These are phyloP conservation scores for Babylonia areolata DNA, from an alignment of 1,140 invertebrate species.

Conservation along the genomic window DNA sequence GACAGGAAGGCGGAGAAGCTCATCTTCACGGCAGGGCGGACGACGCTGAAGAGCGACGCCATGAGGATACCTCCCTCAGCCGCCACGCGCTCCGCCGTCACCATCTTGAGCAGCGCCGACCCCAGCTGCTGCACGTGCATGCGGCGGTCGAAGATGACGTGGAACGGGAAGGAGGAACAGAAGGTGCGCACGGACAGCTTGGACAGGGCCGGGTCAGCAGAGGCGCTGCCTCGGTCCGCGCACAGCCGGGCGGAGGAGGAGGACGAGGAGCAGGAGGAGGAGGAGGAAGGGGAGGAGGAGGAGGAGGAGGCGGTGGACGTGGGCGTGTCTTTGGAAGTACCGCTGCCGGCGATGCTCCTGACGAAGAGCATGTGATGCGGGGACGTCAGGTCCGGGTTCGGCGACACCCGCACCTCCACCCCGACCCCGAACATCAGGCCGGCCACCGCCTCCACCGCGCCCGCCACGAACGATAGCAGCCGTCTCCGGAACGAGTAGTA, in stretches of 20 bases:
- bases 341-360: constrained; percentile 40
- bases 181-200: constrained; percentile 82
- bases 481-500: constrained; percentile 73
- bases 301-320: not conserved
- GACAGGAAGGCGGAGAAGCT: constrained; percentile 66
- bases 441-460: constrained; percentile 82
- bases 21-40: constrained; percentile 60
- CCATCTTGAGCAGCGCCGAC: constrained; percentile 61
- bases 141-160: constrained; percentile 92
- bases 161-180: constrained; percentile 95
- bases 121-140: constrained; percentile 90
- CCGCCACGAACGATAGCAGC: constrained; percentile 71
- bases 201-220: constrained; percentile 56
- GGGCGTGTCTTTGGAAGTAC: constrained; percentile 39
- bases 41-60: constrained; percentile 57
- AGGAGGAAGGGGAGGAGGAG: too few relatives aligned
- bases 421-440: constrained; percentile 75
- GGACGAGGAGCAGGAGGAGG: not conserved
- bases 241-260: constrained; percentile 11
- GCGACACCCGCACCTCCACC: constrained; percentile 52
- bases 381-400: constrained; percentile 50
- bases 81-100: constrained; percentile 50
- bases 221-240: constrained; percentile 36
- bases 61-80: constrained; percentile 49
- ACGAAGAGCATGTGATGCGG: constrained; percentile 65